Evolutionary conservation across 2,888 invertebrate genomes (phyloP).

Genomic region (Lepetodrilus schrolli): DNA sequence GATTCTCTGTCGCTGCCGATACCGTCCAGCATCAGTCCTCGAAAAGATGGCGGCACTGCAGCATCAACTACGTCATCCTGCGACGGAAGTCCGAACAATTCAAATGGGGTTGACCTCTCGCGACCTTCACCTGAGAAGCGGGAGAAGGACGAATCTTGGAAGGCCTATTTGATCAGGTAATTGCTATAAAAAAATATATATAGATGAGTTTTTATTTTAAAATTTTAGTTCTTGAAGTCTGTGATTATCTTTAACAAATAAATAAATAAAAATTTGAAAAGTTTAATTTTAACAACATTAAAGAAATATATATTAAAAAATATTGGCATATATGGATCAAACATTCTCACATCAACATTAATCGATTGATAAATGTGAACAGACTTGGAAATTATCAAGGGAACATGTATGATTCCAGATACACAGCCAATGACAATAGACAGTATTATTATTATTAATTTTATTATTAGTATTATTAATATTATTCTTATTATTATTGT

Average conservation of each 20-base stretch:
- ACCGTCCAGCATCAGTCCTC: slow-evolving; percentile 36
- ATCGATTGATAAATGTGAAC: no score
- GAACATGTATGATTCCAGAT: no score
- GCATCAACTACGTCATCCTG: not conserved
- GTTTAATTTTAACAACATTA: not conserved
- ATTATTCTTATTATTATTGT: no score
- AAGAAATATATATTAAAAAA: not conserved
- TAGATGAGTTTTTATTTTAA: no score
- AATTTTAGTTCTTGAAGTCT: no score
- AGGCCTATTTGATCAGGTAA: slow-evolving; percentile 78
- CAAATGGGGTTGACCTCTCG: not conserved
- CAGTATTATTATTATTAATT: no score
- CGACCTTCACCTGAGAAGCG: slow-evolving; percentile 54
- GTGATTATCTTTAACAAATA: no score
- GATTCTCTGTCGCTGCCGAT: slow-evolving; percentile 65
- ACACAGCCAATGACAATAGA: no score
- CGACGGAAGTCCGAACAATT: not conserved
- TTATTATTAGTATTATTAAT: no score
- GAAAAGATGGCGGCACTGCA: slow-evolving; percentile 23
- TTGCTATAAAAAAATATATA: not conserved
- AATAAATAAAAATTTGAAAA: not conserved
- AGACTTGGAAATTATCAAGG: no score
- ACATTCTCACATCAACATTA: no score
- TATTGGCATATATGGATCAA: no score
- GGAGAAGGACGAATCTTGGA: slow-evolving; percentile 79